Conservation (phyloP, 2,888 invertebrate genomes). For the Drosophila falleni region DNA sequence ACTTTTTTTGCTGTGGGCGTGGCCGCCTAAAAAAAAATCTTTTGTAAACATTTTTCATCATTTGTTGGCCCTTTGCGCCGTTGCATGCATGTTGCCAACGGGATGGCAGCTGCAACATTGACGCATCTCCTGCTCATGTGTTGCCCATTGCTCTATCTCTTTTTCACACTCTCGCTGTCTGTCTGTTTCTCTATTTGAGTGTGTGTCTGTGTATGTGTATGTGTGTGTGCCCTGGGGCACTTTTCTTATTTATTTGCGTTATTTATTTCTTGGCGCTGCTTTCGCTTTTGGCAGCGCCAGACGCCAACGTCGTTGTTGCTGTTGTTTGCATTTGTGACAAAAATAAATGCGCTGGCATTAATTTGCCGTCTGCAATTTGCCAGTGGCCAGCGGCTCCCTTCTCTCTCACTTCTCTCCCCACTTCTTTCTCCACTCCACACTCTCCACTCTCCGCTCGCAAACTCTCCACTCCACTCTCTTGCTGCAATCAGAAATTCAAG, state of each 20-base stretch:
- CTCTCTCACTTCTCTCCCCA: conserved; percentile 4
- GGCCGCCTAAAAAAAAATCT: conserved; percentile 29
- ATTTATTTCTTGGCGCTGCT: conserved; percentile 79
- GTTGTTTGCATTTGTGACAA: conserved; percentile 78
- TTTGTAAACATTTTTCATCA: conserved; percentile 64
- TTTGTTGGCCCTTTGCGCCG: conserved; percentile 45
- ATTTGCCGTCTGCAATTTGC: conserved; percentile 79
- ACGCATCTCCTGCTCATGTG: conserved; percentile 33
- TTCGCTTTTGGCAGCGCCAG: conserved; percentile 79
- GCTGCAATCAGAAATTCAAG: conserved; percentile 77
- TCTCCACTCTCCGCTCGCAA: conserved; percentile 7
- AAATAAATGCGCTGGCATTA: conserved; percentile 78
- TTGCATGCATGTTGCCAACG: conserved; percentile 26
- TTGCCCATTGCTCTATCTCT: conserved; percentile 31
- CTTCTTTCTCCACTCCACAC: no score
- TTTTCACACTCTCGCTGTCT: conserved; percentile 51
- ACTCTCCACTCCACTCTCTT: conserved; percentile 22
- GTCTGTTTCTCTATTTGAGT: not conserved
- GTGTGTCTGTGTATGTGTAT: conserved; percentile 14
- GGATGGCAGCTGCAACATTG: conserved; percentile 48
- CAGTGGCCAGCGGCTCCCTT: conserved; percentile 63
- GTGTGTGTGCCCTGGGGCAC: conserved; percentile 67
- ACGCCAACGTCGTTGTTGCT: conserved; percentile 52
- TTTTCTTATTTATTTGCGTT: conserved; percentile 80
- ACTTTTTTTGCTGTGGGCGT: conserved; percentile 49